These are phyloP conservation scores for Chalcis sispes DNA, from an alignment of 2,888 invertebrate genomes.

Conservation along the genomic window DNA sequence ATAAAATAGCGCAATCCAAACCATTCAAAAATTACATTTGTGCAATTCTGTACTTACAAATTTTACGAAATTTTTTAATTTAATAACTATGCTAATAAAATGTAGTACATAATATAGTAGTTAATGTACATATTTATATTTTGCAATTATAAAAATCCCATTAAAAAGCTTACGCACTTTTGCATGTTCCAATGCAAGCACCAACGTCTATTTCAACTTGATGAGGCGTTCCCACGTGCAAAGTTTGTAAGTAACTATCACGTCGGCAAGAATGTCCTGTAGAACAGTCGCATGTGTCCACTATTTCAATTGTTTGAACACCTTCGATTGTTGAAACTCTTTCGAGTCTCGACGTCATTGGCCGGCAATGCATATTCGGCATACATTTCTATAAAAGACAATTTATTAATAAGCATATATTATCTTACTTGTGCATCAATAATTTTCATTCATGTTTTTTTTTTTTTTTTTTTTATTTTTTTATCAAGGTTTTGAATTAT, in stretches of 20 bases:
- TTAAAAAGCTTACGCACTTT: too few relatives aligned
- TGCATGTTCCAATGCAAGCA: slow-evolving; percentile 73
- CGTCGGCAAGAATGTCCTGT: slow-evolving; percentile 69
- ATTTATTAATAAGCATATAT: not conserved
- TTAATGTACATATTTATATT: too few relatives aligned
- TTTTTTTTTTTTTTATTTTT: not conserved
- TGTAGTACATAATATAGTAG: too few relatives aligned
- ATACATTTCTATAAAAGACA: slow-evolving; percentile 67
- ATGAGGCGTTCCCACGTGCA: slow-evolving; percentile 74
- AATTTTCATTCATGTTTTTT: not conserved
- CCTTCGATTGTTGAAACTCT: slow-evolving; percentile 74
- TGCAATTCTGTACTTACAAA: too few relatives aligned
- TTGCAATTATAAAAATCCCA: too few relatives aligned
- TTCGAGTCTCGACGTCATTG: slow-evolving; percentile 71
- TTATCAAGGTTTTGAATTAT: too few relatives aligned
- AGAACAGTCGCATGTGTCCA: slow-evolving; percentile 73
- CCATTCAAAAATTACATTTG: too few relatives aligned
- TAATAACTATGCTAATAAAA: too few relatives aligned
- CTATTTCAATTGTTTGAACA: slow-evolving; percentile 70
- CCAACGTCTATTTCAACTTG: slow-evolving; percentile 74
- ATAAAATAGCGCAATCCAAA: too few relatives aligned
- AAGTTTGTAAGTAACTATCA: slow-evolving; percentile 68
- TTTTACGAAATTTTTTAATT: too few relatives aligned
- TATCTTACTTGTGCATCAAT: not conserved
- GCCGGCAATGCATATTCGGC: slow-evolving; percentile 70